Conservation (phyloP, 2,113 vertebrate species). For the Mus musculus region DNA sequence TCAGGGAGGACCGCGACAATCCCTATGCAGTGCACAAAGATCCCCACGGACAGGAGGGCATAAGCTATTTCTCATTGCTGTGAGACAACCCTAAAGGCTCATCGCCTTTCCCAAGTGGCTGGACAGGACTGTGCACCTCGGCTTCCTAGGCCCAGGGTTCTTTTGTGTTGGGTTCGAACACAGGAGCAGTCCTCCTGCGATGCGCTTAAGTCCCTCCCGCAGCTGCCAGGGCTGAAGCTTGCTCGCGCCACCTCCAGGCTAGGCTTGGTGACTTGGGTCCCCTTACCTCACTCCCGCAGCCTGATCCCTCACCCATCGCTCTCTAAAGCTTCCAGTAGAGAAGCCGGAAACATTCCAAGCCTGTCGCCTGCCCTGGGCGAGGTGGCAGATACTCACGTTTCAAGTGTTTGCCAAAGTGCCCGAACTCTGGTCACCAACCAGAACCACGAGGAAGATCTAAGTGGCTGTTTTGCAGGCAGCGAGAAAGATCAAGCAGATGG, state of each 20-base stretch:
- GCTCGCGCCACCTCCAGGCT: conserved; percentile 46
- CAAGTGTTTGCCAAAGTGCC: conserved; percentile 61
- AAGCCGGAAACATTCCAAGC: not conserved
- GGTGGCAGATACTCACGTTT: conserved; percentile 86
- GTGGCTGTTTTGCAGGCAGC: conserved; percentile 65
- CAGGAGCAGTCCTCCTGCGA: not conserved
- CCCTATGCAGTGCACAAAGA: not conserved
- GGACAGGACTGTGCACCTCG: not conserved
- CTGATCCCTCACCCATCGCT: not conserved
- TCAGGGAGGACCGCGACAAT: rapidly evolving
- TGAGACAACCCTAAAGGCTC: not conserved
- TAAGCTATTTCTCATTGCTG: not conserved
- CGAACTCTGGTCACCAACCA: conserved; percentile 26
- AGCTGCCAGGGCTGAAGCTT: not conserved
- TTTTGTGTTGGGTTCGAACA: not conserved
- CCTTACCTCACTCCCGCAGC: not conserved
- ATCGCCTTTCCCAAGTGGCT: not conserved
- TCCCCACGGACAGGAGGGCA: not conserved
- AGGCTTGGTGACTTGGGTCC: conserved; percentile 46
- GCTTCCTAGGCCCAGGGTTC: not conserved
- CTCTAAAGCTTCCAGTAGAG: conserved; percentile 51
- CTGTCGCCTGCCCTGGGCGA: conserved; percentile 58
- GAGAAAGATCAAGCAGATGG: conserved; percentile 70
- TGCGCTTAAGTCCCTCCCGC: not conserved
- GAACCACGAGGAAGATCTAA: conserved; percentile 68